These are phyloP conservation scores for Morone chrysops DNA, from an alignment of 2,113 vertebrate species.

Conservation along the genomic window DNA sequence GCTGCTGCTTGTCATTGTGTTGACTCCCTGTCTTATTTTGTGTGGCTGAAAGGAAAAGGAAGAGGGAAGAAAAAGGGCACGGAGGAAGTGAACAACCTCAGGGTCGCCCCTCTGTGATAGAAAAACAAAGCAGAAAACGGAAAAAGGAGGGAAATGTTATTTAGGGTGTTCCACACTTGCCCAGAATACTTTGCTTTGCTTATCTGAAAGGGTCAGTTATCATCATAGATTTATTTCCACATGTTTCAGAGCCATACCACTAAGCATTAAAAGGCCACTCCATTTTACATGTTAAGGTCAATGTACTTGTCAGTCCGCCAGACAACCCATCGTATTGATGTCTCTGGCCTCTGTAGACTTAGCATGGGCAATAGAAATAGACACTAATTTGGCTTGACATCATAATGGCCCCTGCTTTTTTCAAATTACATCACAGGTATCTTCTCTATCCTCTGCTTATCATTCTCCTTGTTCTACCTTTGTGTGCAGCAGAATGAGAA, in stretches of 20 bases:
- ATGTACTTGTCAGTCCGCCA: not conserved
- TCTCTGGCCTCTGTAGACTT: not conserved
- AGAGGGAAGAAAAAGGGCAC: conserved; percentile 38
- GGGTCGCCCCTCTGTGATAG: conserved; percentile 29
- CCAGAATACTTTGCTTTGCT: conserved; percentile 20
- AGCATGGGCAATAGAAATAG: not conserved
- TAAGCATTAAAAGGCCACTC: not conserved
- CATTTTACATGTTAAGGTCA: conserved; percentile 3
- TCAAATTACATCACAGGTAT: not conserved
- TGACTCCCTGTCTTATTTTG: conserved; percentile 29
- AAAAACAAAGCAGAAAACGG: conserved; percentile 49
- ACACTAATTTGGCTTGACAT: conserved; percentile 4
- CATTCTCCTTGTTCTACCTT: not conserved
- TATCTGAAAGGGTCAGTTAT: not conserved
- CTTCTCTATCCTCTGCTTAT: not conserved
- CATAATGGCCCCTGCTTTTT: not conserved
- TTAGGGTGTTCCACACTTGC: conserved; percentile 17
- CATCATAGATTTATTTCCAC: conserved; percentile 11
- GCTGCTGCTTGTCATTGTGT: conserved; percentile 52
- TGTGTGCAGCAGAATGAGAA: not conserved
- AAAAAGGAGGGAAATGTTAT: conserved; percentile 14
- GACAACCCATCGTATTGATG: not conserved
- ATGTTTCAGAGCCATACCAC: not conserved
- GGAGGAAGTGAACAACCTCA: conserved; percentile 54
- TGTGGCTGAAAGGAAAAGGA: conserved; percentile 62